These are phyloP conservation scores for Himalopsyche phryganea DNA, from an alignment of 1,140 invertebrate genomes.

Conservation along the genomic window DNA sequence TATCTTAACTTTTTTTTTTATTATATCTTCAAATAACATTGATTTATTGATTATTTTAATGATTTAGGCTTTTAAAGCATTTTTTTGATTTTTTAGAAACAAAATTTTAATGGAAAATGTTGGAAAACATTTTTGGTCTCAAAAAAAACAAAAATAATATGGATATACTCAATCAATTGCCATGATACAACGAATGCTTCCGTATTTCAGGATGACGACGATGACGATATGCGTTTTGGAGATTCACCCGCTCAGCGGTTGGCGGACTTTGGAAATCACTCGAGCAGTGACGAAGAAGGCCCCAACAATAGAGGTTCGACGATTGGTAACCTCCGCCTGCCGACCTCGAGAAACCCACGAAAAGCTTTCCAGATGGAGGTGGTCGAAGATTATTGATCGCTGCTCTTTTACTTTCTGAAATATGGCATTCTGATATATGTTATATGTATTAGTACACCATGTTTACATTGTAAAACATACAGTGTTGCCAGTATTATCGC, in stretches of 20 bases:
- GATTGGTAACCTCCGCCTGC: conserved; percentile 3
- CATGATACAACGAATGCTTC: too few species aligned
- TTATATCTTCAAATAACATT: too few species aligned
- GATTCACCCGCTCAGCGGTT: conserved; percentile 24
- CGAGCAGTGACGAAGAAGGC: conserved; percentile 9
- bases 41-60: too few species aligned
- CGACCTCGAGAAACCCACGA: conserved; percentile 1
- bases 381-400: conserved; percentile 23
- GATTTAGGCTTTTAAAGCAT: too few species aligned
- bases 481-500: neutral
- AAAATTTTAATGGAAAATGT: too few species aligned
- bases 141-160: too few species aligned
- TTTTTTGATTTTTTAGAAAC: too few species aligned
- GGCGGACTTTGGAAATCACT: conserved; percentile 26
- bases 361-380: conserved; percentile 32
- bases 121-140: too few species aligned
- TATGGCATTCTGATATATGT: neutral
- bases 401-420: neutral
- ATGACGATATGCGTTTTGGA: conserved; percentile 19
- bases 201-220: conserved; percentile 16
- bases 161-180: too few species aligned
- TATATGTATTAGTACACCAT: neutral
- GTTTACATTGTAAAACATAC: neutral
- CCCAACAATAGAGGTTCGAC: neutral
- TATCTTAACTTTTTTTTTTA: too few species aligned